Conservation (phyloP, 2,797 vertebrate species). For the Sebastes hubbsi region DNA sequence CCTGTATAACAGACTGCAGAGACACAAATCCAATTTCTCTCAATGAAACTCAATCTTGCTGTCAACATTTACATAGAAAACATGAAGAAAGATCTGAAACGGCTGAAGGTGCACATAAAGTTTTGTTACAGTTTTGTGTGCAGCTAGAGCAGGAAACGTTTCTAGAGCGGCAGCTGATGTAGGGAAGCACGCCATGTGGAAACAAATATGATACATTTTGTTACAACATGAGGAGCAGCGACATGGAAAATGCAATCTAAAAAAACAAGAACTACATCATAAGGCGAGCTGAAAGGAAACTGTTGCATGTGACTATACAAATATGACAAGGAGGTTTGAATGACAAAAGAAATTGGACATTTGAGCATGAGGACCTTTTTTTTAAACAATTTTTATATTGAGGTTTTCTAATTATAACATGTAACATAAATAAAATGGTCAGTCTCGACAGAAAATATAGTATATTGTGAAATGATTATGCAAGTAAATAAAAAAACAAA, state of each 20-base stretch:
- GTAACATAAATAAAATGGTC: too few relatives aligned
- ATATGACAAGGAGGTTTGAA: not conserved
- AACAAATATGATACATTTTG: not conserved
- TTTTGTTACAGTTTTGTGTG: not conserved
- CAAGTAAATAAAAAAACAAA: too few relatives aligned
- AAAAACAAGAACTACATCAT: constrained; percentile 15
- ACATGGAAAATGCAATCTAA: not conserved
- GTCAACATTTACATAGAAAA: not conserved
- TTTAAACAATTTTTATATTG: too few relatives aligned
- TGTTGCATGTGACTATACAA: not conserved
- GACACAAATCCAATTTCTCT: not conserved
- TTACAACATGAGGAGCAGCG: not conserved
- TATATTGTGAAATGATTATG: too few relatives aligned
- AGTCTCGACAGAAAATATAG: rapidly evolving
- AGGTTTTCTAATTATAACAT: too few relatives aligned
- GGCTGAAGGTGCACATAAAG: not conserved
- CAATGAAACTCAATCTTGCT: not conserved
- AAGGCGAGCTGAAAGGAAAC: not conserved
- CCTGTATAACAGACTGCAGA: not conserved
- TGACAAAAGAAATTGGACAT: not conserved
- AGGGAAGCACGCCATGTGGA: not conserved
- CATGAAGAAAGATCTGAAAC: not conserved
- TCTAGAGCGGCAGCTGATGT: not conserved
- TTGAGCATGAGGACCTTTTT: not conserved
- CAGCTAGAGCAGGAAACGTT: not conserved